A percentile compares a stretch with the other conserved stretches of the same genome.
These are phyloP conservation scores for Loriculus beryllinus DNA, from an alignment of 2,797 vertebrate genomes.

Conservation along the genomic window DNA sequence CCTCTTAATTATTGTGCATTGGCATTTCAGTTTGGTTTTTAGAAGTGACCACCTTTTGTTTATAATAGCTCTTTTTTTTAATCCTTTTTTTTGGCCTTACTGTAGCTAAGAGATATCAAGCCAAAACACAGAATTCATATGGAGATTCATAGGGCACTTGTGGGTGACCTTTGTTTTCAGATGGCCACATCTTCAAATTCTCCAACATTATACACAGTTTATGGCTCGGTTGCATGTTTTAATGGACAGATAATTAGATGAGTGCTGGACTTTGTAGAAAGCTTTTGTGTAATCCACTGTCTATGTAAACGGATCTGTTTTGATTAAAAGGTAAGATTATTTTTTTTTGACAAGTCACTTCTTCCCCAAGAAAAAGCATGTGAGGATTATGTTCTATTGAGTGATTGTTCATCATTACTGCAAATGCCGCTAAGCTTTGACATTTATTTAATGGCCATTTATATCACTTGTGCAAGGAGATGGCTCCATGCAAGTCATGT, in stretches of 20 bases:
- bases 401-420: not conserved
- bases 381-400: not conserved
- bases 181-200: not conserved
- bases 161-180: not conserved
- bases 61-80: not conserved
- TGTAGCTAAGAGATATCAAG: not conserved
- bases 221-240: not conserved
- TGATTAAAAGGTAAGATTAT: slow-evolving; percentile 13
- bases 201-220: not conserved
- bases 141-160: not conserved
- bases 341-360: not conserved
- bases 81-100: not conserved
- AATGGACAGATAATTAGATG: slow-evolving; percentile 1
- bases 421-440: not conserved
- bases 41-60: not conserved
- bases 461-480: not conserved
- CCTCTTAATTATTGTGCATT: not conserved
- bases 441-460: not conserved
- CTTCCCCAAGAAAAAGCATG: not conserved
- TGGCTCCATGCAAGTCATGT: not conserved
- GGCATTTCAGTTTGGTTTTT: not conserved
- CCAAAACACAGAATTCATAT: not conserved
- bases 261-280: not conserved
- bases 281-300: not conserved
- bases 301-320: not conserved